phyloP scores from a whole-genome alignment of 2,113 vertebrate species.

The Ameiurus melas region DNA sequence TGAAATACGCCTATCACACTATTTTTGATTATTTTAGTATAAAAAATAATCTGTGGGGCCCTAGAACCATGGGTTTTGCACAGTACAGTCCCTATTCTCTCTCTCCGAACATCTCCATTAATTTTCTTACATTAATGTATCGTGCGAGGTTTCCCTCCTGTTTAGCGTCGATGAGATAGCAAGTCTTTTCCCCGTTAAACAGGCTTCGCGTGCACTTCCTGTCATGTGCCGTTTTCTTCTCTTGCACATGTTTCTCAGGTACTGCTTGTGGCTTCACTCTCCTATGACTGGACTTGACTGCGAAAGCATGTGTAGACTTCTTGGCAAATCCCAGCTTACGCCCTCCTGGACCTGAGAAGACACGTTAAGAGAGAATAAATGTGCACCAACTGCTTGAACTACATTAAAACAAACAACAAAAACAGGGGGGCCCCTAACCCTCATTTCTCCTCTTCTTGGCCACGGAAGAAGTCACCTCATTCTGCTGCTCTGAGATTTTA shows the following conservation, averaged over 20 bases:
- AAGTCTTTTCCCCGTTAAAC: slow-evolving; percentile 81
- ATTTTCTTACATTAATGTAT: slow-evolving; percentile 79
- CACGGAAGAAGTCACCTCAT: background rate
- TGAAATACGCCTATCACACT: background rate
- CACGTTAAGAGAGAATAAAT: background rate
- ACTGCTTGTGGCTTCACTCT: slow-evolving; percentile 73
- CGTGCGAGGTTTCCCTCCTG: slow-evolving; percentile 85
- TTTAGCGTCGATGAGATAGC: slow-evolving; percentile 85
- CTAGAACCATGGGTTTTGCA: background rate
- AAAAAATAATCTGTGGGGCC: background rate
- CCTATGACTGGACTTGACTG: slow-evolving; percentile 80
- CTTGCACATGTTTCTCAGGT: slow-evolving; percentile 60
- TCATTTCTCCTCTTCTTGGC: slow-evolving; percentile 27
- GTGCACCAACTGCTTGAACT: background rate
- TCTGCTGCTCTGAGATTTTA: slow-evolving; percentile 25
- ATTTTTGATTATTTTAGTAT: background rate
- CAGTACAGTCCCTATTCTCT: background rate
- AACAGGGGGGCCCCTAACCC: background rate
- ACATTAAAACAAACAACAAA: background rate
- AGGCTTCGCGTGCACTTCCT: slow-evolving; percentile 72
- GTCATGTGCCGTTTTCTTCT: background rate
- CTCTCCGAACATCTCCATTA: background rate
- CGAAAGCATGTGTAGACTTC: slow-evolving; percentile 80
- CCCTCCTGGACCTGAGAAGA: slow-evolving; percentile 52
- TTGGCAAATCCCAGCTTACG: slow-evolving; percentile 73